Evolutionary conservation across 2,113 vertebrate species (phyloP), one percentile per base, ranked within the genome.

Genomic region (Otolemur garnettii): DNA sequence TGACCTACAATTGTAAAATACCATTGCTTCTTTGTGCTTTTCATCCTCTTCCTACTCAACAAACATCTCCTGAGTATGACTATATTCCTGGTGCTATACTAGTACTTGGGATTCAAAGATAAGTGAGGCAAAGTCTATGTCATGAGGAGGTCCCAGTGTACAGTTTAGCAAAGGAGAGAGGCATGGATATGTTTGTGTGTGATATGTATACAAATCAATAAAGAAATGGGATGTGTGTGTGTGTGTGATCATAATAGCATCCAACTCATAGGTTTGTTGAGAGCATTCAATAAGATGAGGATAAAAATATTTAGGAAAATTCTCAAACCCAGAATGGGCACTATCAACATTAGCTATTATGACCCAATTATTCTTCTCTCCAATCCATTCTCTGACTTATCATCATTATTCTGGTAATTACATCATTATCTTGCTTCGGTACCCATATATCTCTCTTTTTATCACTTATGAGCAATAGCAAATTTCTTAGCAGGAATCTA

Each of bases 221-320:
- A 79, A 89, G 69, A 5, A 75, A 83, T 28, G 45, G 15, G 53
- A 35, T 79, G 10, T 21, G n/a, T 38, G 30, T 50, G 3, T 92
- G 0, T n/a, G 22, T 81, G 21, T 81, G 64, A 50, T 38, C 87
- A 26, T 66, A 75, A 84, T 21, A 88, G 15, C 24, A 19, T 2
- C 9, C 7, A 81, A 75, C 4, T 79, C n/a, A 30, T 26, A 35
- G 5, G 17, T 84, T 82, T 79, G 6, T 90, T 50, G 9, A 8
- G 8, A 81, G 1, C 59, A 78, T 64, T 96, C n/a, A 66, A 24
- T 59, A 79, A 95, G 24, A 4, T 57, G 5, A 69, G 19, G 38
- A 9, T 82, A 77, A 85, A 93, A 90, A 55, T 80, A 74, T 64
- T 87, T 84, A 75, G 53, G 33, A 78, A 33, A 87, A 82, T 57